Evolutionary conservation across 2,888 invertebrate genomes (phyloP), one percentile per base, ranked within the genome.

Genomic region (Plebejus melissa): DNA sequence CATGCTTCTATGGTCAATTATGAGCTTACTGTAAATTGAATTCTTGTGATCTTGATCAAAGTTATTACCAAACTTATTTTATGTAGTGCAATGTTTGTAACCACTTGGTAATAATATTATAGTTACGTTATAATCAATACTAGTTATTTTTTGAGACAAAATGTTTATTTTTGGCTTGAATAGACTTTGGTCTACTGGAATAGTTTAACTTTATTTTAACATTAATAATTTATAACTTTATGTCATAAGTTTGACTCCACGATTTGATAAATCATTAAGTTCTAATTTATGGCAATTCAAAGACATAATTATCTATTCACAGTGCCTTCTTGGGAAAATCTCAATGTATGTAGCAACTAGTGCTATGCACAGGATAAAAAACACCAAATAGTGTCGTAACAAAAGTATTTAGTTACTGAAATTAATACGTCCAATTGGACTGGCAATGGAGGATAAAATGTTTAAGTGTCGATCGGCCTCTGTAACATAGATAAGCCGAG

Each of bases 401-500:
- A 11, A 32, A 36, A 36, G 22, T 46, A 71, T 41, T 71, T 22
- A 9, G 28, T 50, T 71, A 46, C 71, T 46, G 22, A 71, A 76
- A 77, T 78, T 77, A 69, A 76, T 78, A 78, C 77, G 78, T 79
- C 78, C 78, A 79, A 80, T 80, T 80, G 78, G 69, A 71, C 77
- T 79, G 74, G 76, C 86, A 90, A 90, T 91, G 85, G 88, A 86
- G 86, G 86, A 86, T 87, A 90, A 90, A 90, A 88, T 85, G 85
- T 84, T 87, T 87, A 89, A 84, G 84, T 83, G 84, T 83, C 85
- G 90, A 91, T 90, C 91, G 91, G 90, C 83, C 83, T 83, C 85
- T 88, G 83, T 82, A 84, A 87, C 83, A 84, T 75, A 90, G 93
- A 92, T 92, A 93, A 91, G 89, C 89, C 80, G 83, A 80, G 93